These are phyloP conservation scores for Miichthys miiuy DNA, from an alignment of 2,797 vertebrate genomes.

Conservation along the genomic window DNA sequence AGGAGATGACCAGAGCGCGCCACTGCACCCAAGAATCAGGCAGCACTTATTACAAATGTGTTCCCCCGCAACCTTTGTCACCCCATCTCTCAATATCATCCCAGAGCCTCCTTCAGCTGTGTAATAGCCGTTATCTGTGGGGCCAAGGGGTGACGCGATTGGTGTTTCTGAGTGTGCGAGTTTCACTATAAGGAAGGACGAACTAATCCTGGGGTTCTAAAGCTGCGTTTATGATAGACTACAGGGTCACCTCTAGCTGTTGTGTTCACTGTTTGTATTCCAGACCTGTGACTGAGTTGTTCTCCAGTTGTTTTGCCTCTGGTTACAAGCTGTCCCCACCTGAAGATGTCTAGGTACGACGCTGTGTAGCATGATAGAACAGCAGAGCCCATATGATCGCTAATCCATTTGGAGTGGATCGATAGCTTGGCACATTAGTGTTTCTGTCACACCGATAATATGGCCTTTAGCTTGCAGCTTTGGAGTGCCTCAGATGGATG, in stretches of 20 bases:
- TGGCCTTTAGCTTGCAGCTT: constrained; percentile 34
- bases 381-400: constrained; percentile 11
- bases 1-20: constrained; percentile 18
- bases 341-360: neutral
- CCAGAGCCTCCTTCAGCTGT: constrained; percentile 28
- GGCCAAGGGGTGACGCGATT: constrained; percentile 27
- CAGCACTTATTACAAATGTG: constrained; percentile 41
- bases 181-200: constrained; percentile 31
- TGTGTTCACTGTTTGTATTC: constrained; percentile 28
- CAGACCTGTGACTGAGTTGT: constrained; percentile 23
- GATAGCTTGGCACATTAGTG: constrained; percentile 18
- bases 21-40: constrained; percentile 33
- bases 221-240: constrained; percentile 42
- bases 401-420: constrained; percentile 51
- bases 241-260: constrained; percentile 49
- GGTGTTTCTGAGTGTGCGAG: constrained; percentile 26
- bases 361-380: constrained; percentile 2
- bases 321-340: neutral
- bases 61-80: constrained; percentile 42
- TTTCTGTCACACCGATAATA: constrained; percentile 33
- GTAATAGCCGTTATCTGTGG: constrained; percentile 60
- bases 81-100: constrained; percentile 35
- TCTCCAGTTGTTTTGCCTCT: constrained; percentile 10
- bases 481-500: constrained; percentile 10
- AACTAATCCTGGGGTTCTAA: constrained; percentile 40